Conservation (phyloP, 2,113 vertebrate species). For the Sprattus sprattus region DNA sequence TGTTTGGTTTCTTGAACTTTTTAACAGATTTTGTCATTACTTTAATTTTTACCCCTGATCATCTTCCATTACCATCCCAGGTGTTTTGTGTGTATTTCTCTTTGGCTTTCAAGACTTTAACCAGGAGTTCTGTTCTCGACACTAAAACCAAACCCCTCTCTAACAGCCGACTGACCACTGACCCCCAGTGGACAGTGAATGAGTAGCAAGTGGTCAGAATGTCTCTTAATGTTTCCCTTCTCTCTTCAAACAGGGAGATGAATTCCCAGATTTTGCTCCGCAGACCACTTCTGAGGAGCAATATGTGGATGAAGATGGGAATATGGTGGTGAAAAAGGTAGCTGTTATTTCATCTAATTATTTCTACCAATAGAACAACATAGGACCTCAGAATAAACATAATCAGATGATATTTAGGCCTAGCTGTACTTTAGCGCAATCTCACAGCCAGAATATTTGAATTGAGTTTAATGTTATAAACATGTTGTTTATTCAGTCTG, state of each 20-base stretch:
- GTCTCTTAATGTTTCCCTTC: not conserved
- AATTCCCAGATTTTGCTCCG: slow-evolving; percentile 78
- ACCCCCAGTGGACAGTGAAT: not conserved
- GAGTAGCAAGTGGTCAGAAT: not conserved
- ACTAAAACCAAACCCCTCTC: not conserved
- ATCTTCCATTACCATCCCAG: too few species aligned
- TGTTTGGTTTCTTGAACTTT: not conserved
- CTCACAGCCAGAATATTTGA: not conserved
- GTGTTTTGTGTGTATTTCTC: too few species aligned
- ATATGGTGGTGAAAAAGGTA: slow-evolving; percentile 88
- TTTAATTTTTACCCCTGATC: too few species aligned
- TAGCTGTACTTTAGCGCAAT: not conserved
- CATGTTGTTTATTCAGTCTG: not conserved
- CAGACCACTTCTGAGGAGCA: slow-evolving; percentile 85
- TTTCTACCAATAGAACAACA: too few species aligned
- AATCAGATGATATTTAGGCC: too few species aligned
- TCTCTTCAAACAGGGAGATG: slow-evolving; percentile 74
- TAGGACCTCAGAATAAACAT: too few species aligned
- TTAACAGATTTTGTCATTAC: too few species aligned
- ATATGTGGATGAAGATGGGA: slow-evolving; percentile 83
- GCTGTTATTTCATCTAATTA: not conserved
- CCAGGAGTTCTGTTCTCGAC: not conserved
- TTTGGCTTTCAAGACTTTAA: not conserved
- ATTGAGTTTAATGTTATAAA: not conserved
- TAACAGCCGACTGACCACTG: not conserved